Percentiles rank a stretch among this genome's conserved stretches.
Conservation (phyloP, 2,113 vertebrate genomes). For the Acanthochromis polyacanthus region DNA sequence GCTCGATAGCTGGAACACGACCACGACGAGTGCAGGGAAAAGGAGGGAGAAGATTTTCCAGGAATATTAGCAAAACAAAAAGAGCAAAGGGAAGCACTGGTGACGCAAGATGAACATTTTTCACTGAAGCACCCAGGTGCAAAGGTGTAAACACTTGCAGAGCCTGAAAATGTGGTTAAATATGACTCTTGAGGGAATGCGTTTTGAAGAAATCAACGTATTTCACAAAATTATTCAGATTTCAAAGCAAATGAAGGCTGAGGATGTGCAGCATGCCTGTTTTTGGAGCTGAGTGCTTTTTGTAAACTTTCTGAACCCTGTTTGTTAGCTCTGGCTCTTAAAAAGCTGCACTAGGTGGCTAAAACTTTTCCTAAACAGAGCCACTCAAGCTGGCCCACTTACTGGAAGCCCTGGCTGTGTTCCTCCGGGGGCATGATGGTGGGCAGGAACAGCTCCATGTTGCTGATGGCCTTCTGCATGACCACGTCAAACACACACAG, state of each 20-base stretch:
- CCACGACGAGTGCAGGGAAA: background rate
- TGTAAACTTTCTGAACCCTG: constrained; percentile 22
- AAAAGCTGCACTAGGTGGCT: constrained; percentile 32
- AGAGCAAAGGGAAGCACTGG: background rate
- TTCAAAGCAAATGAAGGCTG: background rate
- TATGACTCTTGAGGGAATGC: constrained; percentile 10
- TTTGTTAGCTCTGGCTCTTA: constrained; percentile 27
- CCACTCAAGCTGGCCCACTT: constrained; percentile 67
- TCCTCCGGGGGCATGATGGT: constrained; percentile 92
- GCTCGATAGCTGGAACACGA: constrained; percentile 30
- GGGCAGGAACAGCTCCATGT: constrained; percentile 95
- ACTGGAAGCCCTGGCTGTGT: constrained; percentile 93
- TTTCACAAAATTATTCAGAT: background rate
- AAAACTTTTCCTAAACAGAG: constrained; percentile 25
- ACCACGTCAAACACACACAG: constrained; percentile 95
- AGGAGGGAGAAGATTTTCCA: constrained; percentile 46
- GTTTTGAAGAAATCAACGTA: constrained; percentile 10
- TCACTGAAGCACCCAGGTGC: constrained; percentile 36
- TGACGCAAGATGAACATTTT: constrained; percentile 19
- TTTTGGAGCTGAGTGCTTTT: background rate
- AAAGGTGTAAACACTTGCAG: constrained; percentile 13
- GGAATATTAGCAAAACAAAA: constrained; percentile 35
- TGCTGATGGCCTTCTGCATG: constrained; percentile 95
- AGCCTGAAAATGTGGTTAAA: constrained; percentile 15
- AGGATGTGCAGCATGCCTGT: constrained; percentile 17